Conservation (phyloP, 2,888 invertebrate species). For the Heteromurus nitidus region DNA sequence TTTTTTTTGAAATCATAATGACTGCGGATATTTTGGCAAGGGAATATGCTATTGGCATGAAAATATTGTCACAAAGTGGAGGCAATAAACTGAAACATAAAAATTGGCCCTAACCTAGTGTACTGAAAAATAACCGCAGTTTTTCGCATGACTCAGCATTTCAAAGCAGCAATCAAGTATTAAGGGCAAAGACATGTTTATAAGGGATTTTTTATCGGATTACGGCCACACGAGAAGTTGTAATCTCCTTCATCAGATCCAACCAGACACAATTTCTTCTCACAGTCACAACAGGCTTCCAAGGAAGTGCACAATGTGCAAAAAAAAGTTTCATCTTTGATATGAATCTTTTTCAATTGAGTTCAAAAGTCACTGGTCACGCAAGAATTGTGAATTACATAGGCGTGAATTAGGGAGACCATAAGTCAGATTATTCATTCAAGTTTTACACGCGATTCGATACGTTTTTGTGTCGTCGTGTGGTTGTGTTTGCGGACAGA, state of each 20-base stretch:
- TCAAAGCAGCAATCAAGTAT: constrained; percentile 1
- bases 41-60: neutral
- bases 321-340: constrained; percentile 1
- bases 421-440: neutral
- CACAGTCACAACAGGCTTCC: no score
- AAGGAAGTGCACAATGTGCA: neutral
- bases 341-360: neutral
- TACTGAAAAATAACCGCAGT: neutral
- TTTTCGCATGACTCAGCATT: constrained; percentile 19
- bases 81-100: neutral
- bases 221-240: constrained; percentile 21
- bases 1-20: no score
- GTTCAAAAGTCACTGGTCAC: constrained; percentile 25
- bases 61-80: neutral
- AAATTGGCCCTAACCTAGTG: neutral
- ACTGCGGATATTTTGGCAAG: no score
- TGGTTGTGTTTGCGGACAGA: constrained; percentile 7
- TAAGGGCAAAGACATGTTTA: neutral
- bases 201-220: constrained; percentile 14
- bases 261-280: no score
- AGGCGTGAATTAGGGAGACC: neutral
- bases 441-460: neutral
- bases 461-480: neutral
- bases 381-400: neutral
- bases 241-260: neutral